Base-by-base conservation (phyloP, 2,888 invertebrate genomes). In the Margaritifera margaritifera region DNA sequence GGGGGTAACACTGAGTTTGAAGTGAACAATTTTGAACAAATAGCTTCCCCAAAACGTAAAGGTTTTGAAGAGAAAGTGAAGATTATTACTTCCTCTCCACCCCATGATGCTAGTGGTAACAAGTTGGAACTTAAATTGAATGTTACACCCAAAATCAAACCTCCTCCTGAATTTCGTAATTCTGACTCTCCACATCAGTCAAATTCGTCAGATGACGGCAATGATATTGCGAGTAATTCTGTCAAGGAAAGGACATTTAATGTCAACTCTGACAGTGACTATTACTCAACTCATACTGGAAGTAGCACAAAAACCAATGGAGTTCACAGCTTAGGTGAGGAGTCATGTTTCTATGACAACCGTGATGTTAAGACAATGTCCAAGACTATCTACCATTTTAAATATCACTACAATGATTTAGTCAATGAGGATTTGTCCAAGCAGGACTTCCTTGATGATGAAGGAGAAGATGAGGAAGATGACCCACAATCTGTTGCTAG, bases 111-210 rank as follows among this genome's bases (percentile, higher is more conserved):
- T 0, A 77, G 75, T 24, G 78, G 79, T 15, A 82, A 77, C 65
- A 72, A 77, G 19, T 74, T 80, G 50, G 80, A 80, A 31, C 61
- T 79, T 5, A 81, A 81, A 60, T 31, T 80, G 2, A 75, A 67
- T 8, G 72, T 69, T 24, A 75, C 84, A 11, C 85, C 84, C 5
- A 84, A 80, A 59, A 75, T 86, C 18, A 81, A 83, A 56, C 86
- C 86, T 2, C 86, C 86, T 4, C 86, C 86, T 8, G 80, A 83
- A 64, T 82, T 83, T 70, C 74, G 81, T 56, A 81, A 75, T 64
- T 75, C 77, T 27, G 77, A 77, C 24, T 74, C 77, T 53, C 74
- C 79, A 11, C 72, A 81, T 55, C 72, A 77, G 24, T 79, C 82
- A 4, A 80, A 80, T 50, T 72, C 75, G 22, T 68, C 73, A 42